Evolutionary conservation across 2,888 invertebrate genomes (phyloP), one percentile per base, ranked within the genome.

Genomic region (Trisateles emortualis): DNA sequence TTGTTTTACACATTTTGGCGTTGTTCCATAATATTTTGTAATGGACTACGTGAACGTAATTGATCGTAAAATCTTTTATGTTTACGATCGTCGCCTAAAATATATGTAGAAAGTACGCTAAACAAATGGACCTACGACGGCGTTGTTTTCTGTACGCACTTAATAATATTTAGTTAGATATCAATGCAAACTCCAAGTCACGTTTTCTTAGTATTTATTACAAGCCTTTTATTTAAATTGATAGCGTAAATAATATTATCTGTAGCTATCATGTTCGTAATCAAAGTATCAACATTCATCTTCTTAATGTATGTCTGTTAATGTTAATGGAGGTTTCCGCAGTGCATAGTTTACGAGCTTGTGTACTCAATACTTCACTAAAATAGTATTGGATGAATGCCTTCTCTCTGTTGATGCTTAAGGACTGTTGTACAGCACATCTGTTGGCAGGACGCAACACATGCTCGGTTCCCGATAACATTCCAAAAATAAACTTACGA

Each of bases 401-500:
- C 52, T 66, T 71, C 68, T 72, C 68, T 75, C 76, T 78, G 70
- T 69, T 66, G 54, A 65, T 70, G 72, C 76, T 35, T 70, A 73
- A 74, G 76, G 74, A 72, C 65, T 72, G 72, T 71, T 76, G 70
- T 74, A 76, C 72, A 74, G 66, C 77, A 79, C 85, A 86, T 87
- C 79, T 87, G 85, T 74, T 76, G 57, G 62, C 71, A 72, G 71
- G 72, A 72, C 74, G 78, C 68, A 79, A 76, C 83, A 81, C 73
- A 76, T 81, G 82, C 72, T 72, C 69, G 71, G 64, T 75, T 74
- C 74, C 71, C 80, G 86, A 87, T 87, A 87, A 83, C 80, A 77
- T 71, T 80, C 80, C 77, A 69, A 84, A 87, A 87, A 87, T 87
- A 86, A 80, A 81, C 76, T 63, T 35, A 74, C 77, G 80, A 82